Evolutionary conservation across 2,113 vertebrate genomes (phyloP).

Genomic region (Malurus cyaneus): DNA sequence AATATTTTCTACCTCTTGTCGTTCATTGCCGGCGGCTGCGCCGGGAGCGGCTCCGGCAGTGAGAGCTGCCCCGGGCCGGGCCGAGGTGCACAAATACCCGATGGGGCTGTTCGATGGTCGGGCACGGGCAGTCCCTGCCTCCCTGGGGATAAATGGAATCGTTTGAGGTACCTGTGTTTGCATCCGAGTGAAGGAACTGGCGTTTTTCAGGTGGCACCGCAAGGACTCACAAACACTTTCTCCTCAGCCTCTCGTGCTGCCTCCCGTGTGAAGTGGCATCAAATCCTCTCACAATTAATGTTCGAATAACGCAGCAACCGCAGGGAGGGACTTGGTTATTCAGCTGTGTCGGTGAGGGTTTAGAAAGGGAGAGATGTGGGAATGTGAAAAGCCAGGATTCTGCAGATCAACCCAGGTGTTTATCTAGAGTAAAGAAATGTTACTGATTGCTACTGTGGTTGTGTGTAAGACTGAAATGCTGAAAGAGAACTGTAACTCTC

Average conservation of each 20-base stretch:
- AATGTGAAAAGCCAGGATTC: background rate
- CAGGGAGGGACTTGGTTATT: background rate
- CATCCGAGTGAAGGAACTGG: background rate
- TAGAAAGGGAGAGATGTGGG: background rate
- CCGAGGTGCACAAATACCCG: background rate
- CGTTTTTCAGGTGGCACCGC: background rate
- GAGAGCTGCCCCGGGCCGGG: background rate
- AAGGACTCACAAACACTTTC: background rate
- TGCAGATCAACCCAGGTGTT: background rate
- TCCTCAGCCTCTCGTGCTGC: background rate
- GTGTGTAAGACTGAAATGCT: background rate
- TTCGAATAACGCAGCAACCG: accelerated
- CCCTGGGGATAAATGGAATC: accelerated
- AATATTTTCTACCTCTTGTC: conserved; percentile 35
- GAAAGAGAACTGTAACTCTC: conserved; percentile 1
- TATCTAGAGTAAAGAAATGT: background rate
- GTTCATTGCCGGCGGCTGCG: accelerated
- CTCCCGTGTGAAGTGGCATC: background rate
- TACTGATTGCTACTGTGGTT: background rate
- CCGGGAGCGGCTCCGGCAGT: accelerated
- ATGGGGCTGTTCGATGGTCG: background rate
- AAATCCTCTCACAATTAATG: background rate
- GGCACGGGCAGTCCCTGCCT: background rate
- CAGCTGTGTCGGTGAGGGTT: background rate
- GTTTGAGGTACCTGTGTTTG: accelerated